Evolutionary conservation across 2,797 vertebrate genomes (phyloP).

Genomic region (Pangasius djambal): DNA sequence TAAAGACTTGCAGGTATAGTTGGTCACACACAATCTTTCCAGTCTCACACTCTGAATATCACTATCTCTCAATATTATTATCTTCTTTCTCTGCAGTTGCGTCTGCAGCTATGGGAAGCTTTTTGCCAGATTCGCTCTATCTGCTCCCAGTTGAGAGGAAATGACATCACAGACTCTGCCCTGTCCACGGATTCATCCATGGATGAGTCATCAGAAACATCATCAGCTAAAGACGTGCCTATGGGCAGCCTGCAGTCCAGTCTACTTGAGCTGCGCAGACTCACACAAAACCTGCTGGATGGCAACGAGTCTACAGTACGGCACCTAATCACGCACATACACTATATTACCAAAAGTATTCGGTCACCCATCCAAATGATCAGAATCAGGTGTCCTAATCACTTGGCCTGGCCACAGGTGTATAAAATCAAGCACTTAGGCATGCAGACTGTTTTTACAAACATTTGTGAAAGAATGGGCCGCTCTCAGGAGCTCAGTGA

Average conservation of each 20-base stretch:
- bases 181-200: slow-evolving; percentile 96
- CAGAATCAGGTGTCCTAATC: no score
- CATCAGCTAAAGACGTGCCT: slow-evolving; percentile 92
- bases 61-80: not conserved
- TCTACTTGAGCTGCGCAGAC: slow-evolving; percentile 89
- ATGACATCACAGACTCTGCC: slow-evolving; percentile 90
- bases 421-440: no score
- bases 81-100: slow-evolving; percentile 75
- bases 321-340: not conserved
- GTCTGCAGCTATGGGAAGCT: slow-evolving; percentile 94
- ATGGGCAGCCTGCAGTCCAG: slow-evolving; percentile 88
- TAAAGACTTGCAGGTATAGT: not conserved
- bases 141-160: slow-evolving; percentile 92
- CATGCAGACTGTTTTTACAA: no score
- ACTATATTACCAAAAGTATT: no score
- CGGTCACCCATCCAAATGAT: no score
- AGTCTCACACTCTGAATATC: not conserved
- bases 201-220: slow-evolving; percentile 97
- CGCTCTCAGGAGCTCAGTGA: no score
- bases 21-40: not conserved
- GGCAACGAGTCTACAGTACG: slow-evolving; percentile 90
- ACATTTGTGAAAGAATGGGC: no score
- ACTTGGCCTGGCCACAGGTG: no score
- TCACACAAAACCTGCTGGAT: slow-evolving; percentile 92
- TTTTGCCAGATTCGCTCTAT: slow-evolving; percentile 93